Conservation (phyloP, 2,888 invertebrate species). For the Globia sparganii region DNA sequence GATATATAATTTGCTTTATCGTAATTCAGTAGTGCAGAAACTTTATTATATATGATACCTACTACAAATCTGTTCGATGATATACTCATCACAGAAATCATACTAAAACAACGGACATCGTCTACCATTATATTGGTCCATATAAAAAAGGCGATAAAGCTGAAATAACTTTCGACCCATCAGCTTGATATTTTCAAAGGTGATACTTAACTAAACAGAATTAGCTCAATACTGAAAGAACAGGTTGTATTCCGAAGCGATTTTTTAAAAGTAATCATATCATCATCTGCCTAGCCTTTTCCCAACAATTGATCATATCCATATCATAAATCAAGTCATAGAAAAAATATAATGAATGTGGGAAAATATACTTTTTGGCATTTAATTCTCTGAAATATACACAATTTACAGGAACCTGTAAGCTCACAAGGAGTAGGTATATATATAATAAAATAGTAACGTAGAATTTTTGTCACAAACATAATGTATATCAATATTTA, state of each 20-base stretch:
- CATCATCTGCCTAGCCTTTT: too few species aligned
- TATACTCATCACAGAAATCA: background rate
- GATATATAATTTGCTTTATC: background rate
- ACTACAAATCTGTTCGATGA: background rate
- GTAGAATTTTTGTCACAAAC: background rate
- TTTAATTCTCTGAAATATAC: background rate
- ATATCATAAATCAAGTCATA: background rate
- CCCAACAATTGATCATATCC: background rate
- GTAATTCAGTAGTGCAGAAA: background rate
- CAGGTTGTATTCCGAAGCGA: background rate
- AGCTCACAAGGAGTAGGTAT: background rate
- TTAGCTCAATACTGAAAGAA: background rate
- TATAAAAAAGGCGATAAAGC: background rate
- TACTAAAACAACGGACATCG: background rate
- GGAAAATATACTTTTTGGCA: background rate
- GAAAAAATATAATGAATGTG: background rate
- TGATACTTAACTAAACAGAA: background rate
- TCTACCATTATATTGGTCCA: background rate
- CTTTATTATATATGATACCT: background rate
- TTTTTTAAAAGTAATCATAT: background rate
- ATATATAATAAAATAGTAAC: background rate
- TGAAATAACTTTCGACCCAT: background rate
- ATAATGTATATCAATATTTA: background rate
- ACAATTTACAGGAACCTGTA: background rate
- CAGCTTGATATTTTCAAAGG: background rate